Evolutionary conservation across 2,113 vertebrate genomes (phyloP).

Genomic region (Aleadryas rufinucha): DNA sequence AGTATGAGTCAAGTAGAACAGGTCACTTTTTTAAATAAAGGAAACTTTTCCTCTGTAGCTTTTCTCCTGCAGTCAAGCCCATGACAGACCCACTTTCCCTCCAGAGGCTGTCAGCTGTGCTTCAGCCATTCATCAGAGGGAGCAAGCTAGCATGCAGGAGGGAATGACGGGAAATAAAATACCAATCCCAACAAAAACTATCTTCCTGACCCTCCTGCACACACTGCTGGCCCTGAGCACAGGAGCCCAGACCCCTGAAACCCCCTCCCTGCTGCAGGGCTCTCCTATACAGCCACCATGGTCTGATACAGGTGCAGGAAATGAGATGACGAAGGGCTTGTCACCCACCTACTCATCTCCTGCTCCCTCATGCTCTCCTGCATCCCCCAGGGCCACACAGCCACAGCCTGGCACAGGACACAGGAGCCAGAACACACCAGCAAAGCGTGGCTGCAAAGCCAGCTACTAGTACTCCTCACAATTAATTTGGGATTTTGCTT

Average conservation of each 20-base stretch:
- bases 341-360: background rate
- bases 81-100: fast-evolving
- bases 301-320: background rate
- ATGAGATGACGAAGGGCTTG: background rate
- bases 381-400: background rate
- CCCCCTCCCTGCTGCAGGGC: background rate
- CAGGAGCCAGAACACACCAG: background rate
- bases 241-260: fast-evolving
- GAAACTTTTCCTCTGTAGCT: background rate
- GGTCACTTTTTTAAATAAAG: background rate
- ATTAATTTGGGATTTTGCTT: conserved; percentile 48
- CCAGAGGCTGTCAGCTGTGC: background rate
- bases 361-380: background rate
- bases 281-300: background rate
- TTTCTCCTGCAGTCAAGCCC: background rate
- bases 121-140: background rate
- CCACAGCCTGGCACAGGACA: background rate
- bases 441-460: background rate
- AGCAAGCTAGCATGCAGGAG: background rate
- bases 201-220: background rate
- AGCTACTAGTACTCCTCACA: background rate
- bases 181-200: background rate
- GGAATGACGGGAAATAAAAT: background rate
- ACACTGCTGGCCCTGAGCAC: fast-evolving
- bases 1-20: background rate